Conservation (phyloP, 2,888 invertebrate species). For the Loripinus fragilis region DNA sequence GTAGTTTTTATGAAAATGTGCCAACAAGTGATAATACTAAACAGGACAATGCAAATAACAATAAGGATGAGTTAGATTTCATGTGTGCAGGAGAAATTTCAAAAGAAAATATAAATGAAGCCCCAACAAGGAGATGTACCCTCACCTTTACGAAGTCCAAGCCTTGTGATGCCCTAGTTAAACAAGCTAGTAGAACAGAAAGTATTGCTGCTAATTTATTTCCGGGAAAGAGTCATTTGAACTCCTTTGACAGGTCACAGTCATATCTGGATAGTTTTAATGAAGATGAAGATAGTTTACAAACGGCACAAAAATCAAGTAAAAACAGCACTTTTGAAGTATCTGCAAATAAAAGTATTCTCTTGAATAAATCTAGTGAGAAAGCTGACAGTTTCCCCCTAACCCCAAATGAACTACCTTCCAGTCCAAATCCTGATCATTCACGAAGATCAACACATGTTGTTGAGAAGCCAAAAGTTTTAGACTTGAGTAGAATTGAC, state of each 20-base stretch:
- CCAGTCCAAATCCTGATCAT: constrained; percentile 65
- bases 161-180: constrained; percentile 69
- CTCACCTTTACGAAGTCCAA: constrained; percentile 70
- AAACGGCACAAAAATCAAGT: constrained; percentile 12
- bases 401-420: constrained; percentile 67
- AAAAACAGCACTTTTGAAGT: constrained; percentile 56
- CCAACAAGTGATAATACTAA: constrained; percentile 9
- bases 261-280: background rate
- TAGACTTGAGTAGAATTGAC: constrained; percentile 48
- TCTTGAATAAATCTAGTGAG: background rate
- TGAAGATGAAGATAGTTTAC: constrained; percentile 8
- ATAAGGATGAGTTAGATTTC: constrained; percentile 34
- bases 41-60: constrained; percentile 43
- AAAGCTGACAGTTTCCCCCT: constrained; percentile 56
- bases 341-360: constrained; percentile 26
- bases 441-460: constrained; percentile 74
- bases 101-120: constrained; percentile 32
- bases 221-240: background rate
- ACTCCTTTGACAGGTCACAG: background rate
- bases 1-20: background rate
- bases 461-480: constrained; percentile 62
- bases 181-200: constrained; percentile 28
- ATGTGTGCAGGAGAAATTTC: constrained; percentile 43
- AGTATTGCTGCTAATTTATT: constrained; percentile 25
- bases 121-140: constrained; percentile 61